A percentile compares a stretch with the other conserved stretches of the same genome.
These are phyloP conservation scores for Acronicta alni DNA, from an alignment of 2,888 invertebrate genomes.

Conservation along the genomic window DNA sequence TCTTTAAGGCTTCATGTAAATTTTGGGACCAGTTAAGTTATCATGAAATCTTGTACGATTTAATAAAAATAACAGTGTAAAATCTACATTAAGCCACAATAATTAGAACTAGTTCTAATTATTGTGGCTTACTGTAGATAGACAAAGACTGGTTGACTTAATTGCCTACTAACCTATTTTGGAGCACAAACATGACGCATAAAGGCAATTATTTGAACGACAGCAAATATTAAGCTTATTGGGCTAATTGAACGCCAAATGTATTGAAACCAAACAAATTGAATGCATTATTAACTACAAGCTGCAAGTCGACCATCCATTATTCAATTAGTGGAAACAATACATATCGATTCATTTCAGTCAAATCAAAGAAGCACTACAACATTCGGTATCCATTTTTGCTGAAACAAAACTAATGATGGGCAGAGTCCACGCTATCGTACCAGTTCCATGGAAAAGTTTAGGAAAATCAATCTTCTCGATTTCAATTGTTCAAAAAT, in stretches of 20 bases:
- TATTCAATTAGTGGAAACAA: slow-evolving; percentile 29
- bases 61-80: background rate
- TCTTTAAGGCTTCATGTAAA: too few species aligned
- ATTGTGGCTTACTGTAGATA: background rate
- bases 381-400: slow-evolving; percentile 37
- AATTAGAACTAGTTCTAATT: slow-evolving; percentile 26
- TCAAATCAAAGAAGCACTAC: slow-evolving; percentile 42
- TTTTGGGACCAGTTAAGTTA: too few species aligned
- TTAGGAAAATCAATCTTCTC: slow-evolving; percentile 12
- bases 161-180: slow-evolving; percentile 31
- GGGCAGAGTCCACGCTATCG: background rate
- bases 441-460: slow-evolving; percentile 23
- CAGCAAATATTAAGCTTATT: slow-evolving; percentile 13
- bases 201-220: slow-evolving; percentile 35
- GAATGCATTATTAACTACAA: slow-evolving; percentile 14
- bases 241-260: slow-evolving; percentile 34
- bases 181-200: slow-evolving; percentile 20
- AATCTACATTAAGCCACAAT: background rate
- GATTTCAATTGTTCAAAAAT: background rate
- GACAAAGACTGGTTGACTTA: slow-evolving; percentile 14
- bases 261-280: slow-evolving; percentile 27
- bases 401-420: slow-evolving; percentile 25
- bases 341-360: slow-evolving; percentile 19
- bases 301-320: slow-evolving; percentile 12
- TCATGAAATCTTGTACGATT: background rate